Conservation (phyloP, 2,113 vertebrate genomes). For the Ornithorhynchus anatinus region DNA sequence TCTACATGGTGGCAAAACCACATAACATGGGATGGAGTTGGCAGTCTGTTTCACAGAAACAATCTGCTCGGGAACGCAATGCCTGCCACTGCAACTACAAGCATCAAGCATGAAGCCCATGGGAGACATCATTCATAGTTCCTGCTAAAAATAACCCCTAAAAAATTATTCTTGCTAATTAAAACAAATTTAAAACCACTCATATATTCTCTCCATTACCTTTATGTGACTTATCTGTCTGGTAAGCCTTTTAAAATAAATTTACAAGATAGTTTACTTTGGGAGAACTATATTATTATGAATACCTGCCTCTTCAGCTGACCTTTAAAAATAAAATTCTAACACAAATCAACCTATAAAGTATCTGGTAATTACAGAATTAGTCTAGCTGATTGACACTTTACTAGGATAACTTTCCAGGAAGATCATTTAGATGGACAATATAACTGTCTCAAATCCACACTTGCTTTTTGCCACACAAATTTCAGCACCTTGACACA, state of each 20-base stretch:
- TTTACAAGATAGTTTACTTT: neutral
- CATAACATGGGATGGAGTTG: neutral
- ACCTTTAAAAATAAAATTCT: slow-evolving; percentile 20
- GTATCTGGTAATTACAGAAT: slow-evolving; percentile 34
- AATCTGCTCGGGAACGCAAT: neutral
- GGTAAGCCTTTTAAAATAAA: neutral
- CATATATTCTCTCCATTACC: neutral
- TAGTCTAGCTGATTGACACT: slow-evolving; percentile 4
- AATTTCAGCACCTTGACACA: too few relatives aligned
- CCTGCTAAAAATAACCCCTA: neutral
- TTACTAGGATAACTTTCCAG: slow-evolving; percentile 9
- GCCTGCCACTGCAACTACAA: neutral
- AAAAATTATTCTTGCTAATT: neutral
- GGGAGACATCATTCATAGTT: neutral
- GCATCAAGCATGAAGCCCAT: neutral
- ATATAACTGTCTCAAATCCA: slow-evolving; percentile 16
- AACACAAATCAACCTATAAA: slow-evolving; percentile 14
- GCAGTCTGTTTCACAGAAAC: neutral
- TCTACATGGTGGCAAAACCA: neutral
- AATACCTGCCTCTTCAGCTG: neutral
- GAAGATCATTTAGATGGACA: neutral
- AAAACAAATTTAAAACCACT: neutral
- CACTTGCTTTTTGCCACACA: neutral
- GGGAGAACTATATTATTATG: slow-evolving; percentile 7
- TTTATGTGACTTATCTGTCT: neutral